Conservation (phyloP, 1,140 invertebrate species). For the Drosophila aff. region DNA sequence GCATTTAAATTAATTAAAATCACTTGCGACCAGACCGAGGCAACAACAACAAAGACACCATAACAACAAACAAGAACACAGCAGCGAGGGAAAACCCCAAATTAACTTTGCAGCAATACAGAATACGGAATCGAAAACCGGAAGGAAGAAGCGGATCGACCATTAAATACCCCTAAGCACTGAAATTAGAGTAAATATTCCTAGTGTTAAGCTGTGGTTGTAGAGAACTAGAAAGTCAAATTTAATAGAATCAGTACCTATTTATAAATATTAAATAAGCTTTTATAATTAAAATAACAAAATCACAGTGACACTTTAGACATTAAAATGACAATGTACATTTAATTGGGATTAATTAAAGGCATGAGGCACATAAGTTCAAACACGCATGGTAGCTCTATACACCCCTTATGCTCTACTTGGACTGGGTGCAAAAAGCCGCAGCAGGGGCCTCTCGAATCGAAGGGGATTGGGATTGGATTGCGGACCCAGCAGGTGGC, state of each 20-base stretch:
- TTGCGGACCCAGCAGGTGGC: constrained; percentile 64
- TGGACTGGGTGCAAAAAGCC: constrained; percentile 39
- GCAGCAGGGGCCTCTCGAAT: constrained; percentile 41
- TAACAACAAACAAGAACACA: constrained; percentile 22
- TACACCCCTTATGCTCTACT: background rate
- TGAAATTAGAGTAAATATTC: background rate
- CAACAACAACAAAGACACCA: constrained; percentile 38
- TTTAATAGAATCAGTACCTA: background rate
- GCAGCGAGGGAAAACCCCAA: constrained; percentile 62
- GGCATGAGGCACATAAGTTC: too few relatives aligned
- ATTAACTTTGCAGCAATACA: constrained; percentile 77
- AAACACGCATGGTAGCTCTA: background rate
- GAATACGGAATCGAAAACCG: constrained; percentile 56
- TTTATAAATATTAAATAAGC: background rate
- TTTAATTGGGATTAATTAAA: background rate
- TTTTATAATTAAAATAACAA: background rate
- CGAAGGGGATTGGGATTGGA: constrained; percentile 10
- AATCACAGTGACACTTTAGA: background rate
- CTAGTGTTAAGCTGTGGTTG: background rate
- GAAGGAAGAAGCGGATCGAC: background rate
- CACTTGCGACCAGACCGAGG: constrained; percentile 66
- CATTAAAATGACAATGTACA: background rate
- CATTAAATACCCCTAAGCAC: background rate
- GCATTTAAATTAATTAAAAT: constrained; percentile 83
- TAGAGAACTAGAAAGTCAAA: background rate